phyloP scores from a whole-genome alignment of 2,797 vertebrate genomes.

The Eidolon dupreanum region DNA sequence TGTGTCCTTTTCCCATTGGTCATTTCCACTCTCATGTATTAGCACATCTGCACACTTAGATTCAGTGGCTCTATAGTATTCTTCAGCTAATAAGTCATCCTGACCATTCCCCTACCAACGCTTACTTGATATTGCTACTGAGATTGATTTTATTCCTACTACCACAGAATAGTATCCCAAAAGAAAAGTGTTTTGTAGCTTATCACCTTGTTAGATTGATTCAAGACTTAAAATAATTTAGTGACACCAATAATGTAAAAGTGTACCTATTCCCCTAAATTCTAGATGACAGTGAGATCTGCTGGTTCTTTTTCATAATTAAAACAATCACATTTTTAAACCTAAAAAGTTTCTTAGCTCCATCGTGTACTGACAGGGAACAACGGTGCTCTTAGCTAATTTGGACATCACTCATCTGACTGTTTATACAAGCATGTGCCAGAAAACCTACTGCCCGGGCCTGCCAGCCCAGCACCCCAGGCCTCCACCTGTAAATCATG shows the following conservation, averaged over 20 bases:
- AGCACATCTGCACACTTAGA: rapidly evolving
- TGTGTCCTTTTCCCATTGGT: background rate
- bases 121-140: background rate
- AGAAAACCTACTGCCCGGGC: background rate
- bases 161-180: background rate
- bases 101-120: background rate
- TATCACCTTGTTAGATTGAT: background rate
- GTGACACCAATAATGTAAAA: background rate
- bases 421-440: background rate
- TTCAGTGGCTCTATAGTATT: background rate
- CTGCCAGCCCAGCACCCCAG: background rate
- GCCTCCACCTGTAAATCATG: background rate
- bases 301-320: background rate
- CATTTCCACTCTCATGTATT: rapidly evolving
- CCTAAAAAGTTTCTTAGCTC: background rate
- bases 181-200: background rate
- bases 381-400: background rate
- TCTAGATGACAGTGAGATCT: background rate
- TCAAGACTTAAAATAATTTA: background rate
- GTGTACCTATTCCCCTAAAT: background rate
- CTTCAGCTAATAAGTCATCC: background rate
- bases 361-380: background rate
- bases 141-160: background rate
- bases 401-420: background rate
- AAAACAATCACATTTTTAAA: background rate